A percentile compares a stretch with the other conserved stretches of the same genome.
phyloP scores from a whole-genome alignment of 2,888 invertebrate species.

The Tillus elongatus region DNA sequence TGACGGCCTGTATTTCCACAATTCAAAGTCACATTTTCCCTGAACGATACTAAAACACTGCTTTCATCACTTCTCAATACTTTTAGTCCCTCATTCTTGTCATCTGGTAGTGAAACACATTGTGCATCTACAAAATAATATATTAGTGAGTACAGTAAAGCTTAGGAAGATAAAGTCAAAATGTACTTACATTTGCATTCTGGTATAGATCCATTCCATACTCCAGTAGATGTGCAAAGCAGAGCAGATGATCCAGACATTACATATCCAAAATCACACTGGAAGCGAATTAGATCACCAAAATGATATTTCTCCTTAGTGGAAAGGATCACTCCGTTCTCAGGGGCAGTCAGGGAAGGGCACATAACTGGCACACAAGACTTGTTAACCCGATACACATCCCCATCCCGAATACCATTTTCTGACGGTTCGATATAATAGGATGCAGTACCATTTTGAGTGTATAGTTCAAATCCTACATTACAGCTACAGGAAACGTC shows the following conservation, averaged over 20 bases:
- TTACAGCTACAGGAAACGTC: conserved; percentile 83
- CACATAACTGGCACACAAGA: conserved; percentile 93
- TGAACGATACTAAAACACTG: conserved; percentile 78
- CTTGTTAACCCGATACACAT: conserved; percentile 81
- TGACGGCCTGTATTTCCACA: conserved; percentile 72
- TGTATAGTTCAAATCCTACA: conserved; percentile 84
- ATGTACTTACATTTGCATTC: conserved; percentile 78
- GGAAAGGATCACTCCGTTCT: conserved; percentile 75
- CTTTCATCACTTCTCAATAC: conserved; percentile 71
- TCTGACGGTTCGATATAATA: conserved; percentile 72
- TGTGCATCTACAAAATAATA: conserved; percentile 61
- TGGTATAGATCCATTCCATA: conserved; percentile 90
- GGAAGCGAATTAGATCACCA: conserved; percentile 82
- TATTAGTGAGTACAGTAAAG: not conserved
- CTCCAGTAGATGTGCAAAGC: conserved; percentile 79
- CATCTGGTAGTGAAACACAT: conserved; percentile 82
- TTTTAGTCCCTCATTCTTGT: conserved; percentile 75
- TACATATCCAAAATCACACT: conserved; percentile 90
- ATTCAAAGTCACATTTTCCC: conserved; percentile 79
- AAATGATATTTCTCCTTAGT: conserved; percentile 78
- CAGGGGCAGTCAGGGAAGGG: conserved; percentile 63
- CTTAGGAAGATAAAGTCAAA: not conserved
- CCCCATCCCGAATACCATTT: conserved; percentile 80
- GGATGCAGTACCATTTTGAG: conserved; percentile 82
- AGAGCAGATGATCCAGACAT: conserved; percentile 81